Evolutionary conservation across 2,113 vertebrate genomes (phyloP).

Genomic region (Hystrix cristata): DNA sequence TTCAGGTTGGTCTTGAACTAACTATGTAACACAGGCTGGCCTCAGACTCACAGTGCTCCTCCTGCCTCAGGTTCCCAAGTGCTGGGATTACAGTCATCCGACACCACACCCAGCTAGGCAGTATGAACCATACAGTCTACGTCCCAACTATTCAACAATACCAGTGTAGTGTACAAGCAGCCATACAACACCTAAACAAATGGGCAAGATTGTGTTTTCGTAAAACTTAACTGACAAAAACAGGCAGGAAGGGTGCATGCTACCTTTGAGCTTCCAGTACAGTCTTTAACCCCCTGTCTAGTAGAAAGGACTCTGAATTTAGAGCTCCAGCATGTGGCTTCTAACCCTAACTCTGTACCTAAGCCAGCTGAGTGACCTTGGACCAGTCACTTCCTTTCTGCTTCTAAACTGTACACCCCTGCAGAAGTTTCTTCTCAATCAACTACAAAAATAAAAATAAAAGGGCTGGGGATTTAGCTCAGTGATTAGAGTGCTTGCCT

Average conservation of each 20-base stretch:
- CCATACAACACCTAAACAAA: background rate
- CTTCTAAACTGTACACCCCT: background rate
- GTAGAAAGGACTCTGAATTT: background rate
- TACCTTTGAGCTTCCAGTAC: background rate
- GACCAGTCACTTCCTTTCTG: background rate
- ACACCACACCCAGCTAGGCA: background rate
- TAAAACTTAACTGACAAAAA: slow-evolving; percentile 40
- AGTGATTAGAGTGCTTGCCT: too few relatives aligned
- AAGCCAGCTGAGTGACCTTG: background rate
- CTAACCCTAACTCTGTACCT: background rate
- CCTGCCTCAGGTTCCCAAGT: too few relatives aligned
- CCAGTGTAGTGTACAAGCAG: fast-evolving
- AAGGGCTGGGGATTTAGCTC: too few relatives aligned
- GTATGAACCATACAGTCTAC: background rate
- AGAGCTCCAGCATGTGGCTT: background rate
- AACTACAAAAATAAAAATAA: background rate
- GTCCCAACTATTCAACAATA: background rate
- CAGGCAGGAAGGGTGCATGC: background rate
- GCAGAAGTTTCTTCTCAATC: background rate
- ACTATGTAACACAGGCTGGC: too few relatives aligned
- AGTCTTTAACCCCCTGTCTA: background rate
- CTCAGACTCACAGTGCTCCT: too few relatives aligned
- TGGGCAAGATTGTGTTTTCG: background rate
- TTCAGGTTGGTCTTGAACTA: too few relatives aligned
- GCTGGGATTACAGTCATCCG: too few relatives aligned